These are phyloP conservation scores for Rhinogobius similis DNA, from an alignment of 2,113 vertebrate species.

Conservation along the genomic window DNA sequence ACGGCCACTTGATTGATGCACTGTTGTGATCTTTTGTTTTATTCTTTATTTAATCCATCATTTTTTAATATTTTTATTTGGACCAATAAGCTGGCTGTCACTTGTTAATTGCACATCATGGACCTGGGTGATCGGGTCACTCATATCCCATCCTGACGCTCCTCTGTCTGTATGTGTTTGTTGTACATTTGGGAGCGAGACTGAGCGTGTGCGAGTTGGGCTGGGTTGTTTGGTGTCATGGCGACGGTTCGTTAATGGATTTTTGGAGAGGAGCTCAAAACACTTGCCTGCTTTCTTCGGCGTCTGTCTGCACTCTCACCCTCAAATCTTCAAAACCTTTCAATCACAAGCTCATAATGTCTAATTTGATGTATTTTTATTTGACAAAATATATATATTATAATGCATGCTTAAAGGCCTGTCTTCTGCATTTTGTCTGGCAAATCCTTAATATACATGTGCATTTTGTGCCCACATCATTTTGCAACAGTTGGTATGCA, in stretches of 20 bases:
- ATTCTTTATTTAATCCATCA: constrained; percentile 56
- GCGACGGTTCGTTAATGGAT: constrained; percentile 44
- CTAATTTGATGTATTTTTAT: constrained; percentile 39
- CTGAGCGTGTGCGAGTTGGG: constrained; percentile 35
- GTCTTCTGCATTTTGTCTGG: constrained; percentile 66
- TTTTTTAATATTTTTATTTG: constrained; percentile 67
- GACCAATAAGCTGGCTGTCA: constrained; percentile 74
- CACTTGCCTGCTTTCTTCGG: constrained; percentile 69
- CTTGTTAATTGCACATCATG: constrained; percentile 76
- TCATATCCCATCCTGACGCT: constrained; percentile 66
- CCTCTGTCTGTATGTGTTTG: constrained; percentile 37
- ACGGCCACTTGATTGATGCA: constrained; percentile 78
- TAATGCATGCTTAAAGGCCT: constrained; percentile 67
- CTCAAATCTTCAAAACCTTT: constrained; percentile 45
- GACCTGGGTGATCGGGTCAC: constrained; percentile 71
- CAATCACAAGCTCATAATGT: constrained; percentile 48
- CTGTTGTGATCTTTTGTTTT: constrained; percentile 68
- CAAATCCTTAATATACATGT: constrained; percentile 49
- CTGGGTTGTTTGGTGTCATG: constrained; percentile 42
- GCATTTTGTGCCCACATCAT: constrained; percentile 38
- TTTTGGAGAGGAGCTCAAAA: constrained; percentile 59
- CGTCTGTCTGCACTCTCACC: constrained; percentile 61
- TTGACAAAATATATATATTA: constrained; percentile 5
- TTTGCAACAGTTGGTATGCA: constrained; percentile 39
- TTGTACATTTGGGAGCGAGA: constrained; percentile 16